phyloP scores from a whole-genome alignment of 1,140 invertebrate genomes.

The Gonioctena quinquepunctata region DNA sequence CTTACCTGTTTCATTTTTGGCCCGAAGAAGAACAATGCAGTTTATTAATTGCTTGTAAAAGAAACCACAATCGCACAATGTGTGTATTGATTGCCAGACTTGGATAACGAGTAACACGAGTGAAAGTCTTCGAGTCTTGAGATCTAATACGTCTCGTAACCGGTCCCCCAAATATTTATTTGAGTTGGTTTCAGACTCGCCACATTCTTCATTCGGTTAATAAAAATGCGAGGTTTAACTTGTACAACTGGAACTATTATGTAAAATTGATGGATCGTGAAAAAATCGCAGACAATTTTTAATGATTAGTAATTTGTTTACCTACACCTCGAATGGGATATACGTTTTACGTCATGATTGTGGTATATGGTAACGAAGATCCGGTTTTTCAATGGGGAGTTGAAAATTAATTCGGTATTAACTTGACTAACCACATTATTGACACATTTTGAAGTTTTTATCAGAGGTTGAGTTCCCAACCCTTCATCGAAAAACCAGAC shows the following conservation, averaged over 20 bases:
- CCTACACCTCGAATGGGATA: neutral
- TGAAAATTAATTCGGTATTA: no score
- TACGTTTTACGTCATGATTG: neutral
- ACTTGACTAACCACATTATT: no score
- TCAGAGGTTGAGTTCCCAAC: no score
- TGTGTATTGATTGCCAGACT: neutral
- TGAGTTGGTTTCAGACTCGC: neutral
- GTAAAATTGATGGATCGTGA: neutral
- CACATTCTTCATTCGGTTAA: neutral
- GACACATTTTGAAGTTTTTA: no score
- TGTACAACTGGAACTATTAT: neutral
- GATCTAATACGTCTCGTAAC: neutral
- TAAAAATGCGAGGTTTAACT: neutral
- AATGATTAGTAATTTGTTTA: neutral
- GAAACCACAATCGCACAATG: neutral
- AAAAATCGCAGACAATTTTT: neutral
- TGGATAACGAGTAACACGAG: neutral
- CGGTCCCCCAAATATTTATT: neutral
- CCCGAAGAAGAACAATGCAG: neutral
- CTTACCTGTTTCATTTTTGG: neutral
- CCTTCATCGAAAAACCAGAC: no score
- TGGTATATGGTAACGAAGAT: no score
- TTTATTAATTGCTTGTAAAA: neutral
- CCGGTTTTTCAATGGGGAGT: no score
- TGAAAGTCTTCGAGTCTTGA: neutral